These are phyloP conservation scores for Mus caroli DNA, from an alignment of 2,797 vertebrate genomes.

Conservation along the genomic window DNA sequence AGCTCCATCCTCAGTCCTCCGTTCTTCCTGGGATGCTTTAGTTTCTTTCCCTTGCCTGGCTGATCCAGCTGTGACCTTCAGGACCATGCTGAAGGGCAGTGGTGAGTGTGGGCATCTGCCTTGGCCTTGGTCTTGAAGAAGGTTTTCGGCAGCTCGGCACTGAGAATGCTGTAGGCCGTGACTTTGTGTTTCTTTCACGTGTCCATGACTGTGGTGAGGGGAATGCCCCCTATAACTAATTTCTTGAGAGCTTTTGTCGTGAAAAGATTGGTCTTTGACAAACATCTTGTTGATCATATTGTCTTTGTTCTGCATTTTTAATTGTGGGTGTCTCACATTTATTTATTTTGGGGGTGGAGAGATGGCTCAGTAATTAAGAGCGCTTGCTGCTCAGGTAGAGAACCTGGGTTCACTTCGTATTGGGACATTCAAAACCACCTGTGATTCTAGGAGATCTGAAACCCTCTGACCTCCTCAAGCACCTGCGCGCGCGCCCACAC, in stretches of 20 bases:
- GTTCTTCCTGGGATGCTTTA: background rate
- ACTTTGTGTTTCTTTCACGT: fast-evolving
- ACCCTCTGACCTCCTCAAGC: background rate
- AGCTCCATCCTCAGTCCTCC: background rate
- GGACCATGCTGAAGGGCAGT: too few relatives aligned
- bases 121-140: background rate
- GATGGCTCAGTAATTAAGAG: background rate
- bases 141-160: background rate
- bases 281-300: background rate
- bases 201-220: background rate
- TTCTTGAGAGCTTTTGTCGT: background rate
- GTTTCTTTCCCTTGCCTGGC: background rate
- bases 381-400: background rate
- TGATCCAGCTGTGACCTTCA: background rate
- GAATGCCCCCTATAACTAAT: background rate
- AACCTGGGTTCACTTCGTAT: background rate
- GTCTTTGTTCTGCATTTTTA: background rate
- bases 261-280: background rate
- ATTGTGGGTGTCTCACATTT: background rate
- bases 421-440: background rate
- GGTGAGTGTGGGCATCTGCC: background rate
- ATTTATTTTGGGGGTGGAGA: background rate
- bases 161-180: background rate
- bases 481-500: background rate
- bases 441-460: background rate